Percentiles rank a stretch among this genome's conserved stretches.
Evolutionary conservation across 1,140 invertebrate species (phyloP).

Genomic region (Drosophila tristis): DNA sequence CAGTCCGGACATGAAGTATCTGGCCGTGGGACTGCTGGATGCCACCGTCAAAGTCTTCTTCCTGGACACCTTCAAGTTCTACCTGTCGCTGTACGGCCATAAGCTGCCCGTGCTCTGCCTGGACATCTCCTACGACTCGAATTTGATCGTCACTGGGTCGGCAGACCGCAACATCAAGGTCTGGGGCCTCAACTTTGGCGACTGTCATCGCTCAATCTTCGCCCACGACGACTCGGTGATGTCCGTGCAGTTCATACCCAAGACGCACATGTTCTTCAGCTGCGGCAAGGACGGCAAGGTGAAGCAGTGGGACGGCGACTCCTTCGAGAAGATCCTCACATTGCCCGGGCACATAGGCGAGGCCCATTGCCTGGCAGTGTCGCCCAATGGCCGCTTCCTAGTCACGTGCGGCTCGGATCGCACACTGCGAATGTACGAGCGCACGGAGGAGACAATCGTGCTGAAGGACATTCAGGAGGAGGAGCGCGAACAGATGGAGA

Average conservation of each 20-base stretch:
- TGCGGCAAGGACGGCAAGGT: conserved; percentile 96
- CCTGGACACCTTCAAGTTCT: conserved; percentile 97
- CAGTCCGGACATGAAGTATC: conserved; percentile 93
- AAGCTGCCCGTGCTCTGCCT: conserved; percentile 96
- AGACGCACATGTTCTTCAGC: conserved; percentile 97
- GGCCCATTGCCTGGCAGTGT: conserved; percentile 90
- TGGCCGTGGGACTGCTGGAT: conserved; percentile 96
- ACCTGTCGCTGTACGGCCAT: conserved; percentile 97
- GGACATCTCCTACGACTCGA: conserved; percentile 97
- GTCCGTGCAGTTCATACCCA: conserved; percentile 93
- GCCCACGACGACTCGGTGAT: conserved; percentile 98
- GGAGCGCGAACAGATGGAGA: conserved; percentile 89
- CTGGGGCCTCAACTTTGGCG: conserved; percentile 99
- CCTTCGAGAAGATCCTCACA: conserved; percentile 95
- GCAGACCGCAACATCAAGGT: conserved; percentile 98
- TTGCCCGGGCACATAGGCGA: conserved; percentile 92
- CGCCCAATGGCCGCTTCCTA: conserved; percentile 92
- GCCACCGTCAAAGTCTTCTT: conserved; percentile 98
- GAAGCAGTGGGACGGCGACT: conserved; percentile 99
- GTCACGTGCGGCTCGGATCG: conserved; percentile 95
- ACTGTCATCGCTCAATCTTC: conserved; percentile 94
- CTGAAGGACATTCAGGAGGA: conserved; percentile 96
- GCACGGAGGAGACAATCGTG: conserved; percentile 94
- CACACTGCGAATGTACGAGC: conserved; percentile 94
- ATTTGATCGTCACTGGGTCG: conserved; percentile 96